phyloP scores from a whole-genome alignment of 2,797 vertebrate species.

The Eidolon dupreanum region DNA sequence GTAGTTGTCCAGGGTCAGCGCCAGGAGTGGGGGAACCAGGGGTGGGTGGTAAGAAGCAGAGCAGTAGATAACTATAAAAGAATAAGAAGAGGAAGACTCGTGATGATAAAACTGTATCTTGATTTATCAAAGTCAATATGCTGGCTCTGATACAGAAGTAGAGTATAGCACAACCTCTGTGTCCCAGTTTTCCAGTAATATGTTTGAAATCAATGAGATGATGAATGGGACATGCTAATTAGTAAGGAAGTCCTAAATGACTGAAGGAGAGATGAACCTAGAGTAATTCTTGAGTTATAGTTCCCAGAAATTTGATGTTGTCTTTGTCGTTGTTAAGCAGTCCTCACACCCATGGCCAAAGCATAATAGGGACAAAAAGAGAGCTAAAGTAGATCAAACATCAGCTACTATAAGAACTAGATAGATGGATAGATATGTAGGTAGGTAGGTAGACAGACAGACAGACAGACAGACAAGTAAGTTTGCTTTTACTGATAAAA shows the following conservation, averaged over 20 bases:
- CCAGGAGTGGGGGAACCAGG: too few species aligned
- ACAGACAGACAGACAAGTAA: not conserved
- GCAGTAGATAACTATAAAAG: not conserved
- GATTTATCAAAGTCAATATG: not conserved
- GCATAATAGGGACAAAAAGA: not conserved
- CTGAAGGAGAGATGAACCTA: not conserved
- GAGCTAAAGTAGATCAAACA: not conserved
- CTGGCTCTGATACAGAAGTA: not conserved
- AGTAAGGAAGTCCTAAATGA: not conserved
- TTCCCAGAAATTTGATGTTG: not conserved
- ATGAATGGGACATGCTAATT: not conserved
- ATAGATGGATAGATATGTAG: not conserved
- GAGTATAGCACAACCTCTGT: not conserved
- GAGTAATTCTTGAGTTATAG: not conserved
- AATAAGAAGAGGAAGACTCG: not conserved
- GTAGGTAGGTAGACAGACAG: too few species aligned
- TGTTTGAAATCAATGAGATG: not conserved
- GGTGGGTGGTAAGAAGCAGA: not conserved
- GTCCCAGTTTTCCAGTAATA: not conserved
- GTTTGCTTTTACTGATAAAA: not conserved
- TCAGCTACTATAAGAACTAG: not conserved
- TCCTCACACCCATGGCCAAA: not conserved
- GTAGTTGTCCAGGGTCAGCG: not conserved
- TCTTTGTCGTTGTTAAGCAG: not conserved
- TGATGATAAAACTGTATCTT: not conserved